phyloP scores from a whole-genome alignment of 2,888 invertebrate species.

The Toxonevra muliebris region DNA sequence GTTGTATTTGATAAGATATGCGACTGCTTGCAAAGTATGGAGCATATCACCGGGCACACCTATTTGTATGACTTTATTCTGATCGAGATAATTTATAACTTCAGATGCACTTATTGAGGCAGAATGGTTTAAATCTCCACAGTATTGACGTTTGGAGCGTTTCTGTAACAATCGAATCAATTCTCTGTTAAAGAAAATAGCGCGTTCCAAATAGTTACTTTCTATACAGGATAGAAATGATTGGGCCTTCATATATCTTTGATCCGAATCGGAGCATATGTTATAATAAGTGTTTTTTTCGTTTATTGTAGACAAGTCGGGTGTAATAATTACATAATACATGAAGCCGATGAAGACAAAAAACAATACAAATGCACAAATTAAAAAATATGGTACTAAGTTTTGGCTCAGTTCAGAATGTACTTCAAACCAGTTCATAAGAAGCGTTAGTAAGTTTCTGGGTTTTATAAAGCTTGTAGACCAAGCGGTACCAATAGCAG shows the following conservation, averaged over 20 bases:
- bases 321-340: conserved; percentile 70
- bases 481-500: no score
- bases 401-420: conserved; percentile 38
- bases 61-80: conserved; percentile 29
- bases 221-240: conserved; percentile 68
- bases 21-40: conserved; percentile 69
- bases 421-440: conserved; percentile 29
- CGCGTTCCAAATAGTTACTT: conserved; percentile 70
- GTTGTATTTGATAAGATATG: conserved; percentile 75
- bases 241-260: conserved; percentile 26
- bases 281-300: conserved; percentile 67
- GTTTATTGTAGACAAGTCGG: conserved; percentile 56
- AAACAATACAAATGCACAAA: conserved; percentile 72
- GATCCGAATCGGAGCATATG: conserved; percentile 65
- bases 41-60: conserved; percentile 46
- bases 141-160: conserved; percentile 65
- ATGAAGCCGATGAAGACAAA: conserved; percentile 73
- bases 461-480: conserved; percentile 14
- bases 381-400: conserved; percentile 58
- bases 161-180: conserved; percentile 73
- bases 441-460: background rate
- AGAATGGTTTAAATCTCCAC: conserved; percentile 61
- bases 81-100: conserved; percentile 68
- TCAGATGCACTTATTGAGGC: conserved; percentile 73
- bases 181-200: conserved; percentile 72